phyloP scores from a whole-genome alignment of 2,888 invertebrate species.

The Nudaria mundana region DNA sequence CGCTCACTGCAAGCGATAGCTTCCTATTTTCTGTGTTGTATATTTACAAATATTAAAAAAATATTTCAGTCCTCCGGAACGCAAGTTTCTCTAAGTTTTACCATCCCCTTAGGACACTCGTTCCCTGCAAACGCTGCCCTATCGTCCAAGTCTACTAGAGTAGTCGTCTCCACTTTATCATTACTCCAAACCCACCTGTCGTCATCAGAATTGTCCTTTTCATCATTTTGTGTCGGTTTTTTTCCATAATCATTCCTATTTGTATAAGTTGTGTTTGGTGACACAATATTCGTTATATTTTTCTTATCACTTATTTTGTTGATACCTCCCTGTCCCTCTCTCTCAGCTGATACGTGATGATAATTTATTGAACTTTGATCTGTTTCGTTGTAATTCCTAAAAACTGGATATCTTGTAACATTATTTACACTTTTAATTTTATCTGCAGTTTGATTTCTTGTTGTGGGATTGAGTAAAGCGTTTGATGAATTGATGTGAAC shows the following conservation, averaged over 20 bases:
- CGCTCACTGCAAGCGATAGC: no score
- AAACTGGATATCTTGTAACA: no score
- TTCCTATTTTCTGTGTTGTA: no score
- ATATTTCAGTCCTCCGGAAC: slow-evolving; percentile 2
- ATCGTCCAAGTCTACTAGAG: slow-evolving; percentile 7
- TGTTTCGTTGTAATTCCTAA: neutral
- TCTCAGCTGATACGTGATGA: slow-evolving; percentile 1
- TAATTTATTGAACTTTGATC: slow-evolving; percentile 3
- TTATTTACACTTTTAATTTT: no score
- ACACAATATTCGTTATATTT: neutral
- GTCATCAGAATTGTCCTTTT: slow-evolving; percentile 5
- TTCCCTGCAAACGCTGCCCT: slow-evolving; percentile 21
- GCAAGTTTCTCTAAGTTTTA: slow-evolving; percentile 9
- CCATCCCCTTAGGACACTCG: slow-evolving; percentile 14
- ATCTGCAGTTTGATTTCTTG: neutral
- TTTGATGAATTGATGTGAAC: no score
- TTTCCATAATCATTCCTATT: neutral
- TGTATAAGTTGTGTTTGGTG: neutral
- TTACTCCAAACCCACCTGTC: slow-evolving; percentile 29
- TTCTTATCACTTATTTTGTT: slow-evolving; percentile 3
- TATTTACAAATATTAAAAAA: no score
- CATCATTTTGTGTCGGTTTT: slow-evolving; percentile 14
- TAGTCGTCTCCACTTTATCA: slow-evolving; percentile 7
- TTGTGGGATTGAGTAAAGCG: no score
- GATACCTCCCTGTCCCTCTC: no score